Percentiles rank a stretch among this genome's conserved stretches.
These are phyloP conservation scores for Cheirogaleus medius DNA, from an alignment of 2,113 vertebrate genomes.

Conservation along the genomic window DNA sequence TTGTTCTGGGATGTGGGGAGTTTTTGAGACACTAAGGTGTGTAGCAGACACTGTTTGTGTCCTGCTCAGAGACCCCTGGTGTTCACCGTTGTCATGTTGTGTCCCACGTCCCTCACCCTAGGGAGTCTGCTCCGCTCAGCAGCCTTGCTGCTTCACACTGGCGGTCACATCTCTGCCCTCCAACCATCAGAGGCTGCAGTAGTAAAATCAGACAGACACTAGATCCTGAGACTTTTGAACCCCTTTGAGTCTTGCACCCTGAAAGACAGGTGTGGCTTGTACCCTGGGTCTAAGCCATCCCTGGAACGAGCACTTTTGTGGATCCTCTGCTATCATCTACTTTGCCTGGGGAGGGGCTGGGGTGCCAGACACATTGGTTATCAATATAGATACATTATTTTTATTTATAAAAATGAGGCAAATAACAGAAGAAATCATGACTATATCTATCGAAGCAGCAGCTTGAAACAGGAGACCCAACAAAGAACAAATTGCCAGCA, in stretches of 20 bases:
- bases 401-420: neutral
- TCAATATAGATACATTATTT: neutral
- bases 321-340: neutral
- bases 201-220: neutral
- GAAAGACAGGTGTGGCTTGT: neutral
- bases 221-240: neutral
- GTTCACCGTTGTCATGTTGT: rapidly evolving
- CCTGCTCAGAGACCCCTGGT: neutral
- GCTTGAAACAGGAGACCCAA: neutral
- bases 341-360: neutral
- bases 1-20: neutral
- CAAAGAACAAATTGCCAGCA: neutral
- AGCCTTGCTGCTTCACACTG: neutral
- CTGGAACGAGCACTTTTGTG: neutral
- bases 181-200: neutral
- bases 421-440: neutral
- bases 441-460: neutral
- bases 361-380: neutral
- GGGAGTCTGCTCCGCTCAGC: neutral
- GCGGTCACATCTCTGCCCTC: neutral
- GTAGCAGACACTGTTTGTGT: neutral
- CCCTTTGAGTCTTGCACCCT: neutral
- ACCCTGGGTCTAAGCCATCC: neutral
- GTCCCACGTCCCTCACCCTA: rapidly evolving
- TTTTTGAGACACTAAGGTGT: neutral